These are phyloP conservation scores for Trididemnum clinides DNA, from an alignment of 23 tunicate genomes.

Conservation along the genomic window DNA sequence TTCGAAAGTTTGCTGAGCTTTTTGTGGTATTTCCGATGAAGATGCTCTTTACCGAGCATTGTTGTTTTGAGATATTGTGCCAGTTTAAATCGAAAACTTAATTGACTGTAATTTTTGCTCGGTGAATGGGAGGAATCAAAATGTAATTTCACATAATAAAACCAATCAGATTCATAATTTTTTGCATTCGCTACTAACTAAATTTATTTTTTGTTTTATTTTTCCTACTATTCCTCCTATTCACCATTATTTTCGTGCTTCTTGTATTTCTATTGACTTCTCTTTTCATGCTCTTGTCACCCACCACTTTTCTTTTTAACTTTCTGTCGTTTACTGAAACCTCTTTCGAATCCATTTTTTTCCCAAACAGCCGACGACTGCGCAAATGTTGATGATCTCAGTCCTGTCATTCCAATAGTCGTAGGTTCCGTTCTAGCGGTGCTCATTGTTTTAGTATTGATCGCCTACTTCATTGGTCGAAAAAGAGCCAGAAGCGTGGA, in stretches of 20 bases:
- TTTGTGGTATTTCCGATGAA: too few relatives aligned
- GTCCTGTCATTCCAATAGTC: constrained; percentile 86
- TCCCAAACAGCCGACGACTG: constrained; percentile 74
- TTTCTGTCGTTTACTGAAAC: neutral
- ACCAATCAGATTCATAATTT: too few relatives aligned
- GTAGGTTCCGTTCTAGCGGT: constrained; percentile 85
- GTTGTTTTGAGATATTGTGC: too few relatives aligned
- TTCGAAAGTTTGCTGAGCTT: too few relatives aligned
- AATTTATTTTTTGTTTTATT: constrained; percentile 32
- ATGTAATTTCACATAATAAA: too few relatives aligned
- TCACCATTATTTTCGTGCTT: neutral
- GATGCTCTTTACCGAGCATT: too few relatives aligned
- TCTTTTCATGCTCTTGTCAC: neutral
- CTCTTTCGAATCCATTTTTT: neutral
- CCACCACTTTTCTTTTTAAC: neutral
- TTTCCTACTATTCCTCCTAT: neutral
- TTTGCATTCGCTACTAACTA: constrained; percentile 8
- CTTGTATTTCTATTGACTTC: neutral
- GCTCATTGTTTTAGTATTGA: constrained; percentile 77
- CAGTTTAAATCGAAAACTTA: too few relatives aligned
- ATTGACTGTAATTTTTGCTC: too few relatives aligned
- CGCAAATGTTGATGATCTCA: constrained; percentile 54
- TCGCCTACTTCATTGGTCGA: constrained; percentile 87
- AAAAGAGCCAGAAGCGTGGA: constrained; percentile 34
- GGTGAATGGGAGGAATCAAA: too few relatives aligned